These are phyloP conservation scores for Lophius piscatorius DNA, from an alignment of 2,113 vertebrate species.

Conservation along the genomic window DNA sequence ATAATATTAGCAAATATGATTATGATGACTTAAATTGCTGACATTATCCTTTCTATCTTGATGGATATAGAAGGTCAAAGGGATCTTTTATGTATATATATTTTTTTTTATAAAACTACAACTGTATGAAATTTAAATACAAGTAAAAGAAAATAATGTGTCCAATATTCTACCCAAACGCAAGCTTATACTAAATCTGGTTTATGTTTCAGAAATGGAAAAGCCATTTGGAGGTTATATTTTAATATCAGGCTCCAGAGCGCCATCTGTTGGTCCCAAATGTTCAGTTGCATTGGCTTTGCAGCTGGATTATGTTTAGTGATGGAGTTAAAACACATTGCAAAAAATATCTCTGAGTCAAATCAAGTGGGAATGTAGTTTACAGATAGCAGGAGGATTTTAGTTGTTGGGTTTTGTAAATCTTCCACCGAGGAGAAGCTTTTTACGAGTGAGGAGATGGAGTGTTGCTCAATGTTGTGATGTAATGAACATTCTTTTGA, in stretches of 20 bases:
- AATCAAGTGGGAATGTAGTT: constrained; percentile 10
- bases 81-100: too few species aligned
- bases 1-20: background rate
- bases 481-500: constrained; percentile 4
- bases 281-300: background rate
- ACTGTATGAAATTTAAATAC: background rate
- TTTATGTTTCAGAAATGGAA: too few species aligned
- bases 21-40: background rate
- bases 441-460: constrained; percentile 9
- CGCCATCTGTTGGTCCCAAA: constrained; percentile 57
- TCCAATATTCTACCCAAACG: background rate
- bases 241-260: constrained; percentile 41
- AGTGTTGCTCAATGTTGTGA: background rate
- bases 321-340: background rate
- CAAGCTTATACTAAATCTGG: too few species aligned
- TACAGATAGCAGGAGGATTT: constrained; percentile 9
- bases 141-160: background rate
- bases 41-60: background rate
- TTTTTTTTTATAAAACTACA: too few species aligned
- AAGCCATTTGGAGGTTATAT: background rate
- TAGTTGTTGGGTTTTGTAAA: constrained; percentile 4
- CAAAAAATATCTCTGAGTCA: background rate
- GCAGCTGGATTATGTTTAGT: background rate
- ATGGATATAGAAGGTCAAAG: too few species aligned
- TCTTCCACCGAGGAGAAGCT: background rate